Evolutionary conservation across 2,888 invertebrate species (phyloP).

Genomic region (Troilus luridus): DNA sequence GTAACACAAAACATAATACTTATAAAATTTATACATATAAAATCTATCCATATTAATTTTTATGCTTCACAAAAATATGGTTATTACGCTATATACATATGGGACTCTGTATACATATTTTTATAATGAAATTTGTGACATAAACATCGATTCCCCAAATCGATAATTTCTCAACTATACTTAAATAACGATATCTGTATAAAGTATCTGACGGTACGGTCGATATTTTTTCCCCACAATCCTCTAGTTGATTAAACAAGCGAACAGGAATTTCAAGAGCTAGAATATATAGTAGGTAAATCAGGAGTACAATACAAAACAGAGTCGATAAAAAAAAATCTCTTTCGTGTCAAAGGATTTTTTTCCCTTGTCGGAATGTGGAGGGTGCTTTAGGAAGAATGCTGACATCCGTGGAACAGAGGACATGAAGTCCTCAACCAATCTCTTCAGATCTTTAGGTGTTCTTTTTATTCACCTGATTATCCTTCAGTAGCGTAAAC

Average conservation of each 20-base stretch:
- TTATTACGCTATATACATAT: too few species aligned
- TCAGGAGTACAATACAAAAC: not conserved
- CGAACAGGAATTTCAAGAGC: not conserved
- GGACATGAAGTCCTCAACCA: not conserved
- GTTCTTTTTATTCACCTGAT: not conserved
- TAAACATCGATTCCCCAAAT: too few species aligned
- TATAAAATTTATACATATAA: too few species aligned
- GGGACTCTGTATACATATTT: too few species aligned
- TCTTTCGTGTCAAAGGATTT: not conserved
- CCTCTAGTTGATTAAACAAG: not conserved
- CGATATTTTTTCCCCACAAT: not conserved
- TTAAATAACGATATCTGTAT: too few species aligned
- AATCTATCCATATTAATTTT: too few species aligned
- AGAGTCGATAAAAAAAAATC: not conserved
- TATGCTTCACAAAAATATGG: too few species aligned
- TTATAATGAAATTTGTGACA: too few species aligned
- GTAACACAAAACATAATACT: too few species aligned
- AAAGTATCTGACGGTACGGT: too few species aligned
- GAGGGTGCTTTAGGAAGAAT: constrained; percentile 5
- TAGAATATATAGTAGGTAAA: not conserved
- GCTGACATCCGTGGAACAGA: not conserved
- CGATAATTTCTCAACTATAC: too few species aligned
- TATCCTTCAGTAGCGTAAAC: too few species aligned
- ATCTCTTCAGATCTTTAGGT: not conserved
- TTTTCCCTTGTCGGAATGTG: constrained; percentile 26